A percentile compares a stretch with the other conserved stretches of the same genome.
These are phyloP conservation scores for Ctenopoma kingsleyae DNA, from an alignment of 2,797 vertebrate species.

Conservation along the genomic window DNA sequence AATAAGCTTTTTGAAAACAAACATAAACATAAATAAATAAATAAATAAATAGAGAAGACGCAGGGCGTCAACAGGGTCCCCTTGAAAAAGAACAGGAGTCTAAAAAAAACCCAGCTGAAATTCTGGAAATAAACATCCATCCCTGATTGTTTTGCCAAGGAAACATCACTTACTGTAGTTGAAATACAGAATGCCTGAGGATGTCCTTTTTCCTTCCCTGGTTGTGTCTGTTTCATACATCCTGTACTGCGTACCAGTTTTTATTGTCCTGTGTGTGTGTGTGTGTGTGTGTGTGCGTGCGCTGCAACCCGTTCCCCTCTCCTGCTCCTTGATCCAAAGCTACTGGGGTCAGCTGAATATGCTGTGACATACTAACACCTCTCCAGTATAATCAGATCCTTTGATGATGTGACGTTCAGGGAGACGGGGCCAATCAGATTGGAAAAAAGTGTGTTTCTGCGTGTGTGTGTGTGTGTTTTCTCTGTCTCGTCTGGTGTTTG, in stretches of 20 bases:
- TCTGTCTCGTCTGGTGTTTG: constrained; percentile 77
- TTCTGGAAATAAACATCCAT: constrained; percentile 62
- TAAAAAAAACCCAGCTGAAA: constrained; percentile 56
- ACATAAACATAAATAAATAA: neutral
- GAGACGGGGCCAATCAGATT: constrained; percentile 57
- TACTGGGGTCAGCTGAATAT: constrained; percentile 59
- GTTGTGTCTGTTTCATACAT: constrained; percentile 69
- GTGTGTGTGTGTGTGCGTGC: constrained; percentile 29
- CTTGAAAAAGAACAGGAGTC: constrained; percentile 31
- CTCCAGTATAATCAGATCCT: constrained; percentile 53
- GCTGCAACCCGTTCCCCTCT: constrained; percentile 38
- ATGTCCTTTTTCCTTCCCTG: constrained; percentile 73
- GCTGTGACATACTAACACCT: constrained; percentile 41
- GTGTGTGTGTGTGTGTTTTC: constrained; percentile 83
- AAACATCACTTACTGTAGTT: constrained; percentile 75
- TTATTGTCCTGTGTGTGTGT: constrained; percentile 21
- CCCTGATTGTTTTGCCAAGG: constrained; percentile 74
- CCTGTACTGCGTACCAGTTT: constrained; percentile 62
- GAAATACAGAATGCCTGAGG: constrained; percentile 71
- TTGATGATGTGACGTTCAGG: constrained; percentile 44
- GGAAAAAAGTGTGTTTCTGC: constrained; percentile 86
- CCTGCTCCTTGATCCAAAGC: constrained; percentile 65
- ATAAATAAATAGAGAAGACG: constrained; percentile 7
- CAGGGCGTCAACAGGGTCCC: constrained; percentile 42
- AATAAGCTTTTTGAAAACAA: constrained; percentile 34